phyloP scores from a whole-genome alignment of 2,888 invertebrate genomes.

The Archips crataeganus region DNA sequence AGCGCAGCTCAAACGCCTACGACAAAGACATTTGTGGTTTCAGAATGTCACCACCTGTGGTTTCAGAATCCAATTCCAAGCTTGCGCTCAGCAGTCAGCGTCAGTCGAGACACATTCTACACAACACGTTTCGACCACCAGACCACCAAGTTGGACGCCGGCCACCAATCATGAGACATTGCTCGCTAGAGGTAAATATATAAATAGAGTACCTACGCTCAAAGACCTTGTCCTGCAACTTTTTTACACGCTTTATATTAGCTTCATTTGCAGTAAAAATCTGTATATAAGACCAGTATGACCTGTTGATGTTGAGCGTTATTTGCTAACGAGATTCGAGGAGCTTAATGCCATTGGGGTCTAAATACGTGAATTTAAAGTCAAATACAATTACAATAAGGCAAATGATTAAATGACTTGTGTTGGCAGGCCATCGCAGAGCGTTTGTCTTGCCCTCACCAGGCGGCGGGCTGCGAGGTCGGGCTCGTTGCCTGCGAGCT shows the following conservation, averaged over 20 bases:
- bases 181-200: neutral
- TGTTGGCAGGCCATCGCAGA: neutral
- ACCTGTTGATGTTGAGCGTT: no score
- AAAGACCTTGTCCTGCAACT: no score
- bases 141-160: neutral
- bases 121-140: neutral
- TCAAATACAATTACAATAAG: neutral
- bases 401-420: neutral
- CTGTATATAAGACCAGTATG: no score
- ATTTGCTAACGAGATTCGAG: no score
- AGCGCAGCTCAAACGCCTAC: no score
- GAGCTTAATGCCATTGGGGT: no score
- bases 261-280: no score
- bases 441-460: slow-evolving; percentile 71
- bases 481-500: slow-evolving; percentile 50
- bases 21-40: neutral
- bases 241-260: no score
- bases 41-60: neutral
- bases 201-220: neutral
- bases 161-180: neutral
- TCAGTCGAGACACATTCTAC: neutral
- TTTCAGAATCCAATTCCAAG: neutral
- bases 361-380: no score
- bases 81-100: neutral
- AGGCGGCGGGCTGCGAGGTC: slow-evolving; percentile 66